Percentiles rank a stretch among this genome's conserved stretches.
These are phyloP conservation scores for Saxidomus purpurata DNA, from an alignment of 1,140 invertebrate species.

Conservation along the genomic window DNA sequence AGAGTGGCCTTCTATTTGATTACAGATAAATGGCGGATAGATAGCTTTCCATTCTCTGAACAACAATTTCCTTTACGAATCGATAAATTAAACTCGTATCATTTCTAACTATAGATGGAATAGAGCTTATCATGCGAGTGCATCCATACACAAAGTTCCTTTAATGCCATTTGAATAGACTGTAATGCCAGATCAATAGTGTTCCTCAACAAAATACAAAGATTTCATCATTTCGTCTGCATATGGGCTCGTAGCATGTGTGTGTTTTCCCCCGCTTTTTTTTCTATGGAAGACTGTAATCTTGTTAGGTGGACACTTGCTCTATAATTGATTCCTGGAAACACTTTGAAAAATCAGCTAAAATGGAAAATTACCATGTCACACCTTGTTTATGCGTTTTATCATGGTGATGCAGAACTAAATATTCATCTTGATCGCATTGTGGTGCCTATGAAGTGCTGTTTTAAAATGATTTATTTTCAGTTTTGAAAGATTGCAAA, in stretches of 20 bases:
- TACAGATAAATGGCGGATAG: slow-evolving; percentile 37
- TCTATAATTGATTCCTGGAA: slow-evolving; percentile 30
- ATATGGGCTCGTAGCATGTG: background rate
- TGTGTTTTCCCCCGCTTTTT: background rate
- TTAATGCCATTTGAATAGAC: slow-evolving; percentile 33
- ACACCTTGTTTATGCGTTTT: background rate
- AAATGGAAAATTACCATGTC: background rate
- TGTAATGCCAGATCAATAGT: slow-evolving; percentile 16
- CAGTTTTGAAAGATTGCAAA: background rate
- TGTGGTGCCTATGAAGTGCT: background rate
- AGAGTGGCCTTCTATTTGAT: slow-evolving; percentile 24
- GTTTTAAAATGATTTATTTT: background rate
- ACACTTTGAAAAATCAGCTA: background rate
- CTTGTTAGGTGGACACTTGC: slow-evolving; percentile 26
- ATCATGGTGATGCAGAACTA: no score
- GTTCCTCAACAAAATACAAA: slow-evolving; percentile 28
- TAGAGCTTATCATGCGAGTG: background rate
- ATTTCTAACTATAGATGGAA: slow-evolving; percentile 40
- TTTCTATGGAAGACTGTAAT: background rate
- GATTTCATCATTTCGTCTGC: slow-evolving; percentile 35
- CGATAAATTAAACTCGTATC: slow-evolving; percentile 46
- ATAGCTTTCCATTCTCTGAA: slow-evolving; percentile 28
- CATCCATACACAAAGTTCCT: slow-evolving; percentile 18
- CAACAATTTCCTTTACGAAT: slow-evolving; percentile 36
- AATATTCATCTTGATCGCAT: background rate